These are phyloP conservation scores for Eupsilia transversa DNA, from an alignment of 2,888 invertebrate species.

Conservation along the genomic window DNA sequence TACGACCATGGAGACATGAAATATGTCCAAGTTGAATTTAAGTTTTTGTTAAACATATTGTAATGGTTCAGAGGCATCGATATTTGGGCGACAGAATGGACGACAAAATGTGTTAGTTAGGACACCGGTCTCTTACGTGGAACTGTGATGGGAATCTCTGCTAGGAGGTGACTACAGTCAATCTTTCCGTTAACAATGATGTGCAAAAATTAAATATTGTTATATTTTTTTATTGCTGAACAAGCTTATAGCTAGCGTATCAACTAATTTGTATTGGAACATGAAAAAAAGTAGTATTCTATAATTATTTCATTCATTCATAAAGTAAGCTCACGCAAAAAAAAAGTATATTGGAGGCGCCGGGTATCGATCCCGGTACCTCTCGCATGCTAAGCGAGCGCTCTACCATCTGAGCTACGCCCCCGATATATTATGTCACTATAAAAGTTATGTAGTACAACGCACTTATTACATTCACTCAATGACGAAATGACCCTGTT, in stretches of 20 bases:
- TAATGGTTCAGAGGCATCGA: too few species aligned
- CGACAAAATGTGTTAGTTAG: too few species aligned
- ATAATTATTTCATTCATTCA: background rate
- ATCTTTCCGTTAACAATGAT: too few species aligned
- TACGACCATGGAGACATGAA: too few species aligned
- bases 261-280: background rate
- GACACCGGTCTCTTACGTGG: too few species aligned
- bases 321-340: background rate
- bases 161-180: too few species aligned
- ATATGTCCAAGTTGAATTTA: too few species aligned
- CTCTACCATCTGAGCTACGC: slow-evolving; percentile 91
- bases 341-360: slow-evolving; percentile 77
- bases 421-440: slow-evolving; percentile 72
- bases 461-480: background rate
- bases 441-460: slow-evolving; percentile 12
- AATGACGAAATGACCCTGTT: background rate
- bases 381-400: slow-evolving; percentile 91
- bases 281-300: background rate
- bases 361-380: slow-evolving; percentile 91
- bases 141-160: too few species aligned
- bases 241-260: background rate
- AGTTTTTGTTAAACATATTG: too few species aligned
- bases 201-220: too few species aligned
- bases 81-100: too few species aligned
- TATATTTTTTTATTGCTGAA: background rate